phyloP scores from a whole-genome alignment of 37 sponge, comb jelly and placozoan genomes.

The Theonella swinhoei region DNA sequence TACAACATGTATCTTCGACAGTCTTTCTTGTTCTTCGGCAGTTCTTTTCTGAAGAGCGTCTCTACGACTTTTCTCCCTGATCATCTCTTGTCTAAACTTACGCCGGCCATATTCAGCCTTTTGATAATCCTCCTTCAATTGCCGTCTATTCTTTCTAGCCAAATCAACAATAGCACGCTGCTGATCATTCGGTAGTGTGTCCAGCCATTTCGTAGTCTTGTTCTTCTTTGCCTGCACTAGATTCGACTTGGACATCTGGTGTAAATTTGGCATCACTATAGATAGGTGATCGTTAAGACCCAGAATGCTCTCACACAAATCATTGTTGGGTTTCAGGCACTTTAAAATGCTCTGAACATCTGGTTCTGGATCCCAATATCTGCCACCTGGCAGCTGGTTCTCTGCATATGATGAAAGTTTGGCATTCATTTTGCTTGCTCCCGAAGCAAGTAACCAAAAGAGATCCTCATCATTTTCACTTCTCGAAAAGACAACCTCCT shows the following conservation, averaged over 20 bases:
- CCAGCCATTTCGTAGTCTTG: slow-evolving; percentile 18
- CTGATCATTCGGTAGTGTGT: background rate
- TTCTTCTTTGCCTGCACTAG: slow-evolving; percentile 45
- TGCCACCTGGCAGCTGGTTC: slow-evolving; percentile 24
- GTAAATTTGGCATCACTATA: slow-evolving; percentile 33
- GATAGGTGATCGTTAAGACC: slow-evolving; percentile 31
- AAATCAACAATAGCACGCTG: slow-evolving; percentile 1
- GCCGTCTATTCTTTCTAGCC: background rate
- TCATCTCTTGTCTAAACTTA: background rate
- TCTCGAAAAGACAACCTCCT: background rate
- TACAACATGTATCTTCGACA: no score
- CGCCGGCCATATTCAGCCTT: background rate
- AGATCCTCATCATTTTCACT: background rate
- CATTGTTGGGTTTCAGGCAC: slow-evolving; percentile 33
- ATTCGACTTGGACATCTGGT: slow-evolving; percentile 16
- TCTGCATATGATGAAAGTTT: slow-evolving; percentile 30
- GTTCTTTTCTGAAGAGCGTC: no score
- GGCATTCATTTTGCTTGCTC: slow-evolving; percentile 12
- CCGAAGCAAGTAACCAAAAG: slow-evolving; percentile 1
- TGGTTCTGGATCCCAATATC: slow-evolving; percentile 30
- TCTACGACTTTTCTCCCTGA: no score
- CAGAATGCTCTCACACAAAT: slow-evolving; percentile 45
- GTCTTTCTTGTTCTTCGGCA: no score
- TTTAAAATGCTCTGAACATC: background rate
- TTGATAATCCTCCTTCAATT: background rate